Evolutionary conservation across 35 echinoderm and acorn worm genomes (phyloP), one percentile per base, ranked within the genome.

Genomic region (Heliocidaris erythrogramma): DNA sequence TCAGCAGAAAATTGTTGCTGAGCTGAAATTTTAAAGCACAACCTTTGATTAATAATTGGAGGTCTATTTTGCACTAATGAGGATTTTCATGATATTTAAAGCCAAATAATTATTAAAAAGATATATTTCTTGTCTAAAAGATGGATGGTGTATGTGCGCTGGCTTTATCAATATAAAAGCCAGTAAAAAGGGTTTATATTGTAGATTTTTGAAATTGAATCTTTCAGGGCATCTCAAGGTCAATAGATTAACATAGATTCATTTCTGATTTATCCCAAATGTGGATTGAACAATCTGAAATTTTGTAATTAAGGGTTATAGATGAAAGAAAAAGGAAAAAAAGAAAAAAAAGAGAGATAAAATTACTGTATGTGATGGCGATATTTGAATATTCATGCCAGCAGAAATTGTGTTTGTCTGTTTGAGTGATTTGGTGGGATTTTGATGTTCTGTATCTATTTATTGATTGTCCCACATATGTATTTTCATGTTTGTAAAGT

Each of bases 381-480:
- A 71, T 78, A 78, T 78, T 21, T 78, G 65, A 78, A 27, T 78
- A 78, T 78, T 27, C 27, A 78, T 27, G 65, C 65, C 65, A 21
- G 27, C 17, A 18, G 52, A 56, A 42, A 56, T 56, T 10, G 8
- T 27, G 18, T 27, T 78, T 18, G 21, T 78, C 65, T 17, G 31
- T 49, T 17, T 90, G 5, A 32, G 27, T 78, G 17, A 78, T 78
- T 78, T 78, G n/a, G 65, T 78, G 65, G 65, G 65, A 78, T 78
- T 21, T 78, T 78, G 65, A 78, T 78, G 8, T 78, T 78, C 27
- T 78, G 65, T 78, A 24, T 78, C 65, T 78, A 78, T 78, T 78
- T 78, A 78, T 78, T 78, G 65, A 78, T n/a, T 78, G 65, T 78
- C 65, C 65, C 18, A 78, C 65, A 78, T 78, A 78, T 78, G 65